These are phyloP conservation scores for Tipula helvola DNA, from an alignment of 2,888 invertebrate genomes.

Conservation along the genomic window DNA sequence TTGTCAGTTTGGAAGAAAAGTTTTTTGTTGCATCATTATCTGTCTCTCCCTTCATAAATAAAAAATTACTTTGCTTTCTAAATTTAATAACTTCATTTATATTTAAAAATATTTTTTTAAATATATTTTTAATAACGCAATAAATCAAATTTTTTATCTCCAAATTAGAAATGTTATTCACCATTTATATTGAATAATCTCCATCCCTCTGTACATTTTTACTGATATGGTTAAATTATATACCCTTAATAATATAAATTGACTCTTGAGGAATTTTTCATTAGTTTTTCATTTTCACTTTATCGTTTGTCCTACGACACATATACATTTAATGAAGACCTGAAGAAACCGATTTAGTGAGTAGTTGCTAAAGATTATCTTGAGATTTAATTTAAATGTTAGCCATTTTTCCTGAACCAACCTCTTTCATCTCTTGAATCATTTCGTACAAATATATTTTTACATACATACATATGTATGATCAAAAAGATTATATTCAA, in stretches of 20 bases:
- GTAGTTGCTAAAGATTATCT: neutral
- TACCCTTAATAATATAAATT: slow-evolving; percentile 4
- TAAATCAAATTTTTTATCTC: neutral
- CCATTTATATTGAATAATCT: neutral
- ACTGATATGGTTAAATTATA: neutral
- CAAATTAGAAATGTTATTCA: neutral
- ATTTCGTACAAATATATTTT: neutral
- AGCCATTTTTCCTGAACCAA: neutral
- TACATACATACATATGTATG: neutral
- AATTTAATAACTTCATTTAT: neutral
- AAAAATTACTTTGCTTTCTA: neutral
- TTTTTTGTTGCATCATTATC: neutral
- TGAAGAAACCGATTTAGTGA: neutral
- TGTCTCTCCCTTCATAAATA: neutral
- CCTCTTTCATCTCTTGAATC: neutral
- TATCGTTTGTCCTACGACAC: neutral
- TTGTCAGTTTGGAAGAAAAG: neutral
- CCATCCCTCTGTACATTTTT: neutral
- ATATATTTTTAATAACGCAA: neutral
- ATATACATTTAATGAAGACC: neutral
- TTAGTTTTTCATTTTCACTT: neutral
- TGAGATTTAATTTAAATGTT: neutral
- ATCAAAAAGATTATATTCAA: neutral
- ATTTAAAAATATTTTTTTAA: neutral
- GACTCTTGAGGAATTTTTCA: slow-evolving; percentile 4